Evolutionary conservation across 2,888 invertebrate genomes (phyloP).

Genomic region (Stenoptilia bipunctidactyla): DNA sequence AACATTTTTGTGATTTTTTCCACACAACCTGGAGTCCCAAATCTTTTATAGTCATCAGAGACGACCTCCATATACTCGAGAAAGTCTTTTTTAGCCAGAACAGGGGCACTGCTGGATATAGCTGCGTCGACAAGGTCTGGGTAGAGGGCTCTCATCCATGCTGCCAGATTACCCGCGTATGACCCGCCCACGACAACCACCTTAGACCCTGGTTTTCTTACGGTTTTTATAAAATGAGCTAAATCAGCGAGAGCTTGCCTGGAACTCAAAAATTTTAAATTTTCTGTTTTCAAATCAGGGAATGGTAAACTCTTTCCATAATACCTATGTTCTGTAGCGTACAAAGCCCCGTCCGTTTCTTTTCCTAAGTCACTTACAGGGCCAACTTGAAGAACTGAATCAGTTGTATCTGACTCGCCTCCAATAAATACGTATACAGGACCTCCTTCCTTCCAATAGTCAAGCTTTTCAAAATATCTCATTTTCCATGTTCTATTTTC

Average conservation of each 20-base stretch:
- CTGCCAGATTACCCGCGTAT: constrained; percentile 53
- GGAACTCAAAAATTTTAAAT: background rate
- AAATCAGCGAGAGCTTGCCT: constrained; percentile 2
- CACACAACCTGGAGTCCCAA: background rate
- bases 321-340: no score
- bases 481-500: constrained; percentile 5
- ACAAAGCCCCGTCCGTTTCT: constrained; percentile 2
- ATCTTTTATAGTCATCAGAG: background rate
- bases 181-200: constrained; percentile 28
- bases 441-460: constrained; percentile 1
- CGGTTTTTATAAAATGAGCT: constrained; percentile 4
- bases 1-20: background rate
- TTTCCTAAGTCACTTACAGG: background rate
- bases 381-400: background rate
- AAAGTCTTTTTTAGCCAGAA: constrained; percentile 11
- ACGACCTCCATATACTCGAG: constrained; percentile 6
- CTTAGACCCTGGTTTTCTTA: constrained; percentile 11
- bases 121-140: constrained; percentile 54
- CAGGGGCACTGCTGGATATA: constrained; percentile 53
- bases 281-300: no score
- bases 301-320: no score
- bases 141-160: constrained; percentile 53
- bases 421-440: constrained; percentile 3
- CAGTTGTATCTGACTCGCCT: background rate
- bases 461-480: constrained; percentile 8